Base-by-base conservation (phyloP, 2,797 vertebrate species). In the Aythya fuligula region DNA sequence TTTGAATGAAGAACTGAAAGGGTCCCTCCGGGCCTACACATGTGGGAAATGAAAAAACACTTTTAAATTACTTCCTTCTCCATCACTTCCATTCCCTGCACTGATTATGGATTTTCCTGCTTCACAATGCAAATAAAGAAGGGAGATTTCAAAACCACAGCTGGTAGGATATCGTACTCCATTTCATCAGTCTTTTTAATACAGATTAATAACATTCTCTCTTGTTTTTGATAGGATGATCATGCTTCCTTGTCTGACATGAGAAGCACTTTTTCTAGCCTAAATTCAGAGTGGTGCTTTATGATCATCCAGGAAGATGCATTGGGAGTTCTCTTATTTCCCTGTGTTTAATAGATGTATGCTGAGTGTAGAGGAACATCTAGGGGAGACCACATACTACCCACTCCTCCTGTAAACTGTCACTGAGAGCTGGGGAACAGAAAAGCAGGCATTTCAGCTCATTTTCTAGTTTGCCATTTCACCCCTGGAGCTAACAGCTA, bases 21-120 rank as follows among this genome's bases (percentile, higher is more conserved):
- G 8, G 61, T 79, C 64, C 80, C 61, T 66, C 22, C 9, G 36
- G 71, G 58, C 49, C 36, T 92, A 84, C 66, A 66, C 28, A 47
- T 62, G 19, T 83, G 36, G 73, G 74, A 93, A 90, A 71, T 71
- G 24, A 64, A 90, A 91, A 79, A 16, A 18, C 45, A n/a, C 30
- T 57, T 73, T 70, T 51, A 57, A 93, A 87, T 71, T 79, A 67
- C 74, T 89, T 95, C 86, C 53, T 71, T 61, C 78, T 87, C 61
- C 45, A n/a, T 32, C 3, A 1, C 27, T 93, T 83, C 75, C 61
- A 57, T 77, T 58, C 49, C 57, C 69, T 80, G 25, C 34, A 54
- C 81, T 49, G 25, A 83, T 69, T 43, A 67, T 27, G 20, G 43
- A 9, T 8, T 93, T 94, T 86, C 74, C 71, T 49, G 43, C 64